Conservation (phyloP, 2,888 invertebrate genomes). For the Archaeoteleia sp. region DNA sequence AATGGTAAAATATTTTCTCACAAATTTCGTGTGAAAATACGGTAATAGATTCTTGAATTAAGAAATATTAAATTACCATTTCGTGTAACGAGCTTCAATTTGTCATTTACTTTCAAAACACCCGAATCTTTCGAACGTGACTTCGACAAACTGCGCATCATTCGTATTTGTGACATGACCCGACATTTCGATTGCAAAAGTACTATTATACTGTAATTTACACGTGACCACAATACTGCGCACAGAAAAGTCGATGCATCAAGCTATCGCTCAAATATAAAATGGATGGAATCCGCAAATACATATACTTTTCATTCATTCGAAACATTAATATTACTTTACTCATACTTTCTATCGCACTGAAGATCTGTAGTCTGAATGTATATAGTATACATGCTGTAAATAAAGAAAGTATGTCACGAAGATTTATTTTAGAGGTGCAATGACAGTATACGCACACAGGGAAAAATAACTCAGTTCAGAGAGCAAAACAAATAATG, state of each 20-base stretch:
- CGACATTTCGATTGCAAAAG: slow-evolving; percentile 40
- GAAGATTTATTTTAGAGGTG: too few species aligned
- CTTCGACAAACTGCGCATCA: slow-evolving; percentile 35
- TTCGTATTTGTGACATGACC: slow-evolving; percentile 43
- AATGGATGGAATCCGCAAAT: slow-evolving; percentile 9
- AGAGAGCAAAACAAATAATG: too few species aligned
- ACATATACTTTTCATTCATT: slow-evolving; percentile 4
- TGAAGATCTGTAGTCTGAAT: too few species aligned
- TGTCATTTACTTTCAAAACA: slow-evolving; percentile 42
- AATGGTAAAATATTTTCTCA: neutral
- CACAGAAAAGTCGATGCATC: slow-evolving; percentile 16
- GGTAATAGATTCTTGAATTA: neutral
- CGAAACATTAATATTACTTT: neutral
- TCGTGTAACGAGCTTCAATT: slow-evolving; percentile 10
- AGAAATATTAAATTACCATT: slow-evolving; percentile 21
- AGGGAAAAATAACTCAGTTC: too few species aligned
- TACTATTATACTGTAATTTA: slow-evolving; percentile 47
- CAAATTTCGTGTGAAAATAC: too few species aligned
- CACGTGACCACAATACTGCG: slow-evolving; percentile 44
- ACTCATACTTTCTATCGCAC: too few species aligned
- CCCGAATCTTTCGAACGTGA: slow-evolving; percentile 35
- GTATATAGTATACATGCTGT: too few species aligned
- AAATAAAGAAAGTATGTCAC: too few species aligned
- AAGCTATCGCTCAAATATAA: slow-evolving; percentile 17
- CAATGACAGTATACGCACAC: too few species aligned